These are phyloP conservation scores for Prionailurus viverrinus DNA, from an alignment of 2,113 vertebrate species.

Conservation along the genomic window DNA sequence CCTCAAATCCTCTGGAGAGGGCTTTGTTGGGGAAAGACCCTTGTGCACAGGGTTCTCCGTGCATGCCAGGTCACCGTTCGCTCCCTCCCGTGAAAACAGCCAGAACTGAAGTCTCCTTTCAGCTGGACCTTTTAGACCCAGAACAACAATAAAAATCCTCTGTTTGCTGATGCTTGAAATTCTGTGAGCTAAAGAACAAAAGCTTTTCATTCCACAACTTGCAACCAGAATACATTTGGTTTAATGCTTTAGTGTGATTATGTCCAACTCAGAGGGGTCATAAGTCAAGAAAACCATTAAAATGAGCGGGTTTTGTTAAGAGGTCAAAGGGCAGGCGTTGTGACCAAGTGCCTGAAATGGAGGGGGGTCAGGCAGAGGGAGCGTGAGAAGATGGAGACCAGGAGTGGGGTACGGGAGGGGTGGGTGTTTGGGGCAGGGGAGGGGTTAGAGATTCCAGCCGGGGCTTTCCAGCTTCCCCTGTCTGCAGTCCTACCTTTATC, in stretches of 20 bases:
- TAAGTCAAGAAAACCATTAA: not conserved
- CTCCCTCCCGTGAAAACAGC: not conserved
- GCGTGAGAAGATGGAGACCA: fast-evolving
- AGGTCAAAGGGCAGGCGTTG: not conserved
- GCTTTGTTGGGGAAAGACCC: not conserved
- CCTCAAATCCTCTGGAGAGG: not conserved
- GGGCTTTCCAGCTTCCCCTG: not conserved
- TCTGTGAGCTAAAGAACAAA: slow-evolving; percentile 9
- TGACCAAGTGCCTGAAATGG: not conserved
- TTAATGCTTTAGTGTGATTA: not conserved
- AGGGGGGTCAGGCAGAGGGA: fast-evolving
- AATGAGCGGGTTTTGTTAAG: not conserved
- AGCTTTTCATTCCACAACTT: not conserved
- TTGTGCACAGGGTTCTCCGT: not conserved
- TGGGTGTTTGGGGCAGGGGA: not conserved
- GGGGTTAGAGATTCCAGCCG: not conserved
- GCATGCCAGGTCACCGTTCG: fast-evolving
- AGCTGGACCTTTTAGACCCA: not conserved
- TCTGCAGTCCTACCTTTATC: not conserved
- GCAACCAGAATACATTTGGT: not conserved
- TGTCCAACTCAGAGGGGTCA: not conserved
- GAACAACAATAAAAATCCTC: not conserved
- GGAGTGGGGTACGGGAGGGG: fast-evolving
- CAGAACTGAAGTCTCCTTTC: not conserved
- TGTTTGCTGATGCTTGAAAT: slow-evolving; percentile 25